Percentiles rank a stretch among this genome's conserved stretches.
Conservation (phyloP, 2,797 vertebrate genomes). For the Acestrorhynchus altus region DNA sequence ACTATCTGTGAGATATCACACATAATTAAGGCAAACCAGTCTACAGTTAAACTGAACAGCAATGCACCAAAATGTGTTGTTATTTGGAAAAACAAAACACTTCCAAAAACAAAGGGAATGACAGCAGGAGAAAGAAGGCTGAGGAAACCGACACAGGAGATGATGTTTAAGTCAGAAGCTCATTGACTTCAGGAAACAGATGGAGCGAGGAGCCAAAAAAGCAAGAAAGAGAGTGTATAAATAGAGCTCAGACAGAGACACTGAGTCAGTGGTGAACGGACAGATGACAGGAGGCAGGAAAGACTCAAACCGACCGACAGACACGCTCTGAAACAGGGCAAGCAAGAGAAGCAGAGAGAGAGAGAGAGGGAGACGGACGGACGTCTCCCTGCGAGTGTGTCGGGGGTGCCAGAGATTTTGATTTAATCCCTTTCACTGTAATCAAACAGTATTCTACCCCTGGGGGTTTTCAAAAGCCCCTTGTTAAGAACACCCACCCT, state of each 20-base stretch:
- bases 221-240: background rate
- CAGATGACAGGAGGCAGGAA: background rate
- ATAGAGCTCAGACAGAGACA: constrained; percentile 8
- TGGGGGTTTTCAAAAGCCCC: constrained; percentile 32
- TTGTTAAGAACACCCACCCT: constrained; percentile 17
- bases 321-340: background rate
- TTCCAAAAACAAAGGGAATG: background rate
- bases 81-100: background rate
- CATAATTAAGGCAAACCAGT: too few relatives aligned
- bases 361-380: background rate
- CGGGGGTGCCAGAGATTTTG: constrained; percentile 25
- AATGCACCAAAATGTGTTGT: too few relatives aligned
- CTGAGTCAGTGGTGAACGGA: background rate
- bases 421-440: constrained; percentile 31
- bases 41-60: too few relatives aligned
- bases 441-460: constrained; percentile 42
- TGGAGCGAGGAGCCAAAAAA: background rate
- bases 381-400: too few relatives aligned
- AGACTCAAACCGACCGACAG: background rate
- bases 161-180: background rate
- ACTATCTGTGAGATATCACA: too few relatives aligned
- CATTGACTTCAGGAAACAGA: background rate
- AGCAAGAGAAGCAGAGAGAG: background rate
- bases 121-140: background rate
- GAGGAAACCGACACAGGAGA: background rate